phyloP scores from a whole-genome alignment of 2,113 vertebrate species.

The Cottus gobio region DNA sequence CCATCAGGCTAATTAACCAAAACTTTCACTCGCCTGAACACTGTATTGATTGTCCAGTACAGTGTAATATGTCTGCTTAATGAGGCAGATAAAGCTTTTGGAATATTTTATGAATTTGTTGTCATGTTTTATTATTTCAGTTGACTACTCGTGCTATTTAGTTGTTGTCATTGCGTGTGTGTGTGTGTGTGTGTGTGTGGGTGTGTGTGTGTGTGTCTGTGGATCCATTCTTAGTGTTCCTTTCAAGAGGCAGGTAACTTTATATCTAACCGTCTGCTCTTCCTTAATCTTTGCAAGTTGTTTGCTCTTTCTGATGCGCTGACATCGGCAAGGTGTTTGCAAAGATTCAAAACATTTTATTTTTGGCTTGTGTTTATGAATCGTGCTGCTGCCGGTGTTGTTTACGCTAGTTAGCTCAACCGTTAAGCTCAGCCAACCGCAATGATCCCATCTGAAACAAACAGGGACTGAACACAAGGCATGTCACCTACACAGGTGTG shows the following conservation, averaged over 20 bases:
- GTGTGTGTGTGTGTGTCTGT: neutral
- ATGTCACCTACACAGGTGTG: neutral
- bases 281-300: neutral
- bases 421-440: neutral
- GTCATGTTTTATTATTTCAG: constrained; percentile 2
- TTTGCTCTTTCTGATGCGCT: neutral
- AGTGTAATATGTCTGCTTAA: neutral
- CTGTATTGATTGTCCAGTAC: neutral
- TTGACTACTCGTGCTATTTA: neutral
- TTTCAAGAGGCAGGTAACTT: neutral
- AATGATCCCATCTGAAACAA: neutral
- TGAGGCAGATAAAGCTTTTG: neutral
- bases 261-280: neutral
- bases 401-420: neutral
- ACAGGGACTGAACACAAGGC: neutral
- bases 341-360: neutral
- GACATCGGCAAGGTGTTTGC: neutral
- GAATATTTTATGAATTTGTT: neutral
- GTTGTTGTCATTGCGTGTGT: neutral
- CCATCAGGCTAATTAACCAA: constrained; percentile 18
- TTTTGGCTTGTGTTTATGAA: neutral
- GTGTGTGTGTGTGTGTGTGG: neutral
- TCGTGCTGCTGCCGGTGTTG: neutral
- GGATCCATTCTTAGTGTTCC: neutral
- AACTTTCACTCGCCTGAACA: neutral